These are phyloP conservation scores for Erythrocebus patas DNA, from an alignment of 2,113 vertebrate species.

Conservation along the genomic window DNA sequence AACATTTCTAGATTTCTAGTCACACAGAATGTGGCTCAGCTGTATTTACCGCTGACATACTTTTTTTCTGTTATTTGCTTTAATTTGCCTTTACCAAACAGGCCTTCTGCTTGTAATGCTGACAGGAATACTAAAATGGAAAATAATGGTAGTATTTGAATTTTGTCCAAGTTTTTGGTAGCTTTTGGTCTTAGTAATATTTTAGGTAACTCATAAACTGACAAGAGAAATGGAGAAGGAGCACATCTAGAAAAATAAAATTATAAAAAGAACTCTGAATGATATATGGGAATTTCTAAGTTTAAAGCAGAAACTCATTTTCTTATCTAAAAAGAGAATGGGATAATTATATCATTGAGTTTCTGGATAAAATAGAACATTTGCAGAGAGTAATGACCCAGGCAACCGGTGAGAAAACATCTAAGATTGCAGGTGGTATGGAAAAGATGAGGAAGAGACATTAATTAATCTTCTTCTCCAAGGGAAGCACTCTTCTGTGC, in stretches of 20 bases:
- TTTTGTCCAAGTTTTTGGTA: background rate
- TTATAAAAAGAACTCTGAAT: background rate
- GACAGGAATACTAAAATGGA: background rate
- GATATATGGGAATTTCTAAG: background rate
- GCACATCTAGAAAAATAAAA: constrained; percentile 16
- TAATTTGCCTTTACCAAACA: background rate
- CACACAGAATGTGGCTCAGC: background rate
- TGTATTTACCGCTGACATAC: background rate
- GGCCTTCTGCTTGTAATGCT: background rate
- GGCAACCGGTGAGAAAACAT: background rate
- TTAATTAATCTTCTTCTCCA: background rate
- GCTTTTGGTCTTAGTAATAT: background rate
- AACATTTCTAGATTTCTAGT: background rate
- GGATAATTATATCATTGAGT: background rate
- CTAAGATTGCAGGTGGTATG: background rate
- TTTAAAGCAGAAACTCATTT: background rate
- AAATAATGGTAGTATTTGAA: background rate
- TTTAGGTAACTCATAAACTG: background rate
- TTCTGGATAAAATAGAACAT: background rate
- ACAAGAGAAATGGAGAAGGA: background rate
- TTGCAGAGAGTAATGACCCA: background rate
- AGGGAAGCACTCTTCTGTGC: background rate
- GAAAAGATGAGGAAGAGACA: background rate
- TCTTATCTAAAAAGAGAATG: background rate
- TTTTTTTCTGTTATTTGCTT: background rate